Base-by-base conservation (phyloP, 1,140 invertebrate genomes). In the Odontomachus brunneus region DNA sequence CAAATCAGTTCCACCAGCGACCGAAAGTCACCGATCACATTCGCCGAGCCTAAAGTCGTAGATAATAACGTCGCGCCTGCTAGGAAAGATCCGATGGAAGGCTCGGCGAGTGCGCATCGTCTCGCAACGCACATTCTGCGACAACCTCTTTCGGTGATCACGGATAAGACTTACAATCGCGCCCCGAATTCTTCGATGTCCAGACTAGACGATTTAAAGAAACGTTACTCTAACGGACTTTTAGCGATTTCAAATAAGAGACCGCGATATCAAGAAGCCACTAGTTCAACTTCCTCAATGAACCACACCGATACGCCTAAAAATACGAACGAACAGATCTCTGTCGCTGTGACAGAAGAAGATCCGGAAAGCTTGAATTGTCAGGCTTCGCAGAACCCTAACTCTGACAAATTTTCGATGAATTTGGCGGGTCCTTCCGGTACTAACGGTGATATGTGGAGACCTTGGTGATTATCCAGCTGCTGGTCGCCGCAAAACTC, bases 1-100 rank as follows among this genome's bases (percentile, higher is more conserved):
- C 95, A 95, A 1, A 95, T 96, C 7, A 95, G 95, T n/a, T 96
- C 95, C 0, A 95, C 94, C 0, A 96, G 95, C 22, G 93, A 93
- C 49, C 84, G 88, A 15, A 96, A 94, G 85, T 95, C 95, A 0
- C 95, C 95, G 48, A 92, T 94, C 0, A 86, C 93, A 38, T 94
- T 94, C 81, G 89, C 69, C 9, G 91, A 93, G 24, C 86, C 89
- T 0, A 93, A 91, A 44, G 9, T 80, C 4, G 22, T 14, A 0
- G 86, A 91, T 19, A 83, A 53, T 4, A 22, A 14, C 14, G 5
- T 24, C 0, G 3, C 82, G 15, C 62, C 60, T n/a, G 83, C 71
- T 17, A 81, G 92, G 19, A 86, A 89, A n/a, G 76, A 87, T 0
- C 55, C 33, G 7, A 29, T 67, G 0, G 86, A 87, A 26, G 12